These are phyloP conservation scores for Lycaon pictus DNA, from an alignment of 2,113 vertebrate genomes.

Conservation along the genomic window DNA sequence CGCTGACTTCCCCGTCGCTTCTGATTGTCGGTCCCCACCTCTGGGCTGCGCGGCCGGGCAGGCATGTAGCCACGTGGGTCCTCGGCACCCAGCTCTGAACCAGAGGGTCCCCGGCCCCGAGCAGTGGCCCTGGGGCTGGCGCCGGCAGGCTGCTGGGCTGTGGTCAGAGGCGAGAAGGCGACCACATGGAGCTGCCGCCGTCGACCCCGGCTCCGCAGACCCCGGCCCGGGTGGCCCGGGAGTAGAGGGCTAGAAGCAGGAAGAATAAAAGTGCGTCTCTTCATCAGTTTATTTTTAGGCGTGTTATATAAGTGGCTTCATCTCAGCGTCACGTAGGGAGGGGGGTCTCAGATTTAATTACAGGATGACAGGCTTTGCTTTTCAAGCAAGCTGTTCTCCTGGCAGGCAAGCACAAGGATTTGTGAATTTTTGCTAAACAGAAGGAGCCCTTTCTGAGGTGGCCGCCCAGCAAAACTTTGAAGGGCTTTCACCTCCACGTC, in stretches of 20 bases:
- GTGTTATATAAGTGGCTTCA: slow-evolving; percentile 88
- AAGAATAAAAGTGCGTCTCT: slow-evolving; percentile 44
- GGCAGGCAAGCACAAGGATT: slow-evolving; percentile 83
- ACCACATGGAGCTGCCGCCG: rapidly evolving
- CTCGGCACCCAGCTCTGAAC: neutral
- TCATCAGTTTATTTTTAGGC: slow-evolving; percentile 88
- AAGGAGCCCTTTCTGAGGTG: slow-evolving; percentile 77
- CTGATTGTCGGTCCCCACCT: rapidly evolving
- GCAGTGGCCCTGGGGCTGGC: rapidly evolving
- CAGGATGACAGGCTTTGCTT: slow-evolving; percentile 87
- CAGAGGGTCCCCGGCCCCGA: rapidly evolving
- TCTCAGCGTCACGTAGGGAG: slow-evolving; percentile 82
- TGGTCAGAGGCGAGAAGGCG: neutral
- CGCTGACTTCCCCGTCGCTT: neutral
- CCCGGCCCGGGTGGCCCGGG: neutral
- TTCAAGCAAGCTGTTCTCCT: slow-evolving; percentile 88
- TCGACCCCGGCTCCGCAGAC: neutral
- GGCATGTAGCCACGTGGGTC: neutral
- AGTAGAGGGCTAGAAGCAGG: neutral
- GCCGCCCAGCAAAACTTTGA: neutral
- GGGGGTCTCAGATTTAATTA: slow-evolving; percentile 89
- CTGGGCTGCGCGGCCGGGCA: rapidly evolving
- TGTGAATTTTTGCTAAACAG: slow-evolving; percentile 74
- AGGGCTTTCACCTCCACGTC: neutral
- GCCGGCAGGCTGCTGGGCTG: rapidly evolving